phyloP scores from a whole-genome alignment of 2,888 invertebrate genomes.

The Tenthredo notha region DNA sequence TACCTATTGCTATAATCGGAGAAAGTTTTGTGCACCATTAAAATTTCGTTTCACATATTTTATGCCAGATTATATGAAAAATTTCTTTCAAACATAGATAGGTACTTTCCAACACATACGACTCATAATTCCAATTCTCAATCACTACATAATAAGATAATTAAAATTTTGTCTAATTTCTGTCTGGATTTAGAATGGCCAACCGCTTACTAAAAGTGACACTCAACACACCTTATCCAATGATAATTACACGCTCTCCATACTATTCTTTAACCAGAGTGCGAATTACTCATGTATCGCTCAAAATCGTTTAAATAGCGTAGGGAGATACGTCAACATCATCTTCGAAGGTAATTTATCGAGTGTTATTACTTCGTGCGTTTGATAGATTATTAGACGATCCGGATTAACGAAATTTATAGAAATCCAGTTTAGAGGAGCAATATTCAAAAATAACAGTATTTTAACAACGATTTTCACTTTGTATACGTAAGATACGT shows the following conservation, averaged over 20 bases:
- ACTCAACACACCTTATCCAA: constrained; percentile 70
- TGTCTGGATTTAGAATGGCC: constrained; percentile 65
- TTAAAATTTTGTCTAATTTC: not conserved
- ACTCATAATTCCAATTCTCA: not conserved
- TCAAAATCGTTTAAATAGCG: constrained; percentile 80
- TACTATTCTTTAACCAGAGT: constrained; percentile 81
- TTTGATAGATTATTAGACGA: not conserved
- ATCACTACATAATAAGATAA: too few species aligned
- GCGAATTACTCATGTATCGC: constrained; percentile 81
- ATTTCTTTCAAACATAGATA: not conserved
- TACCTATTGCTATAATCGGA: not conserved
- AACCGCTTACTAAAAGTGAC: constrained; percentile 66
- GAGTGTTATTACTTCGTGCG: not conserved
- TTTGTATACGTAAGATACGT: not conserved
- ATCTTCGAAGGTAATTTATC: constrained; percentile 79
- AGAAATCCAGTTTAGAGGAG: not conserved
- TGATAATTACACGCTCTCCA: constrained; percentile 78
- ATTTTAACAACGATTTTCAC: not conserved
- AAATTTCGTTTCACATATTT: not conserved
- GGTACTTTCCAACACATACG: not conserved
- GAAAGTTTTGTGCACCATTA: not conserved
- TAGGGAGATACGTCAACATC: constrained; percentile 75
- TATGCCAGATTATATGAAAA: not conserved
- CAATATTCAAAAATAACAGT: not conserved
- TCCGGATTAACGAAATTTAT: not conserved